phyloP scores from a whole-genome alignment of 2,113 vertebrate genomes.

The Sus scrofa region DNA sequence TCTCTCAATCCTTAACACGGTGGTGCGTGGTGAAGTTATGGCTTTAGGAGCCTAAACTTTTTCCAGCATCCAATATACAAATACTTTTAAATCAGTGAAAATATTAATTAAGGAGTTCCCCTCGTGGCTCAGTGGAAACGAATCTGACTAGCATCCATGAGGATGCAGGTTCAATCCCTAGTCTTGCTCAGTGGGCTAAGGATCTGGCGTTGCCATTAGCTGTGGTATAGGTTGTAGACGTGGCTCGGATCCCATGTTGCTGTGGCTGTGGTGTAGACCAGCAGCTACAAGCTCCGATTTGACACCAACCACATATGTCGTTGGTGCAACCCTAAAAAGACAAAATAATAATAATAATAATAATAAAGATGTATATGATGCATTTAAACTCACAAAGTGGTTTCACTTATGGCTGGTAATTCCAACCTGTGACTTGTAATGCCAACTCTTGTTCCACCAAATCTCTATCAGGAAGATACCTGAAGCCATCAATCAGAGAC shows the following conservation, averaged over 20 bases:
- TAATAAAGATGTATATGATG: not conserved
- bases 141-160: too few relatives aligned
- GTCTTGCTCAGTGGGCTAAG: too few relatives aligned
- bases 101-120: conserved; percentile 31
- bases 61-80: not conserved
- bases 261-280: too few relatives aligned
- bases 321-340: too few relatives aligned
- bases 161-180: too few relatives aligned
- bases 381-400: not conserved
- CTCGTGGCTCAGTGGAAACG: too few relatives aligned
- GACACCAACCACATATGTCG: too few relatives aligned
- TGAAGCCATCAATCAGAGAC: not conserved
- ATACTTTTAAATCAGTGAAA: not conserved
- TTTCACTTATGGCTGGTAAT: not conserved
- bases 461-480: not conserved
- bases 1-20: not conserved
- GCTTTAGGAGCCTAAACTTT: conserved; percentile 30
- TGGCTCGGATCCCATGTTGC: too few relatives aligned
- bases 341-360: too few relatives aligned
- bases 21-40: not conserved
- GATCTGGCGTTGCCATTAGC: too few relatives aligned
- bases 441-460: not conserved
- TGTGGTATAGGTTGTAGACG: too few relatives aligned
- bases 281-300: too few relatives aligned
- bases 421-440: not conserved